A percentile compares a stretch with the other conserved stretches of the same genome.
Conservation (phyloP, 2,797 vertebrate genomes). For the Dromococcyx pavoninus region DNA sequence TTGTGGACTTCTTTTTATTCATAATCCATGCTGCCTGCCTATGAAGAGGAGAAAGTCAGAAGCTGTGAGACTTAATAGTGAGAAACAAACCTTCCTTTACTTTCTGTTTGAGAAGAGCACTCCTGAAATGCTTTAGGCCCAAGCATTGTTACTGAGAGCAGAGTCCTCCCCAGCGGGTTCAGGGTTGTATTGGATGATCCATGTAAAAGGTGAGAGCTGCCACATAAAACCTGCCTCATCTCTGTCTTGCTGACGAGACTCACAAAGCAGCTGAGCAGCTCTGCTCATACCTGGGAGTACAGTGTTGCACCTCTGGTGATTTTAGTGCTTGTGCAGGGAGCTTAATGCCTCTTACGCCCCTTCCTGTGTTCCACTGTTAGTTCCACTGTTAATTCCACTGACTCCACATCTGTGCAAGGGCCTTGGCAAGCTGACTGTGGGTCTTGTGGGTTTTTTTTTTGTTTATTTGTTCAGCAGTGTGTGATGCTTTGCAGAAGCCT, state of each 20-base stretch:
- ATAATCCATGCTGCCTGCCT: not conserved
- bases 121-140: not conserved
- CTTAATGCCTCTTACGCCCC: not conserved
- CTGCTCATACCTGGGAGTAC: rapidly evolving
- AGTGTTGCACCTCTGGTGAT: not conserved
- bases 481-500: constrained; percentile 39
- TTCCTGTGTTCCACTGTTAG: rapidly evolving
- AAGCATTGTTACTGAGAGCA: not conserved
- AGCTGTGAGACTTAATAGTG: not conserved
- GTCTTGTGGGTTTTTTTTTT: not conserved
- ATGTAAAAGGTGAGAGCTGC: rapidly evolving
- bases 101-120: not conserved
- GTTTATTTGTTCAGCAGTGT: not conserved
- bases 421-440: not conserved
- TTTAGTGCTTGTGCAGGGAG: rapidly evolving
- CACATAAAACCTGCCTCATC: rapidly evolving
- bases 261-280: not conserved
- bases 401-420: not conserved
- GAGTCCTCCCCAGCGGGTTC: not conserved
- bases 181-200: not conserved
- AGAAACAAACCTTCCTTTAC: not conserved
- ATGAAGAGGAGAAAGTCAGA: not conserved
- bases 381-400: not conserved
- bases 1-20: not conserved
- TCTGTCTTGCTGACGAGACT: not conserved